Percentiles rank a stretch among this genome's conserved stretches.
phyloP scores from a whole-genome alignment of 2,888 invertebrate genomes.

The Phaonia tiefii region DNA sequence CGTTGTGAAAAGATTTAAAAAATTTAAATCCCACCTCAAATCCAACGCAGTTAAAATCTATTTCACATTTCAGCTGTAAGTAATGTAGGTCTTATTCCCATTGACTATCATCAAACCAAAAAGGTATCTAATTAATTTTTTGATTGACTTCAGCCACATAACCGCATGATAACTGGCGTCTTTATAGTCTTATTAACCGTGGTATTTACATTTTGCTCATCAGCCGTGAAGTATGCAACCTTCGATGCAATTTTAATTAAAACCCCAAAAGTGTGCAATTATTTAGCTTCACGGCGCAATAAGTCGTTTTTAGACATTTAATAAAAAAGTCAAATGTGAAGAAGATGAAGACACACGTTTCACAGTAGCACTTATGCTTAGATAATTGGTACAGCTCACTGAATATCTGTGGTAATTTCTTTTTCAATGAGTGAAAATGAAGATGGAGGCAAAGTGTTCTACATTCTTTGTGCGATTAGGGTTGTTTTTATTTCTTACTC shows the following conservation, averaged over 20 bases:
- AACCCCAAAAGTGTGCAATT: conserved; percentile 20
- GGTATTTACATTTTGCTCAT: neutral
- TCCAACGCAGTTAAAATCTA: no score
- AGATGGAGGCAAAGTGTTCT: no score
- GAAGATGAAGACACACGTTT: neutral
- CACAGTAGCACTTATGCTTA: neutral
- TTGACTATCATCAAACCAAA: neutral
- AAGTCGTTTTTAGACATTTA: neutral
- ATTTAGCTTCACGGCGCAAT: neutral
- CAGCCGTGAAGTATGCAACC: neutral
- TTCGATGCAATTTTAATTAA: neutral
- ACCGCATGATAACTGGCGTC: neutral
- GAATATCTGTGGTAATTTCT: conserved; percentile 11
- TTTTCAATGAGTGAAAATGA: neutral
- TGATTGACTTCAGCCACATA: conserved; percentile 11
- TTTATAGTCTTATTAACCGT: no score
- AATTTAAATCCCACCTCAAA: no score
- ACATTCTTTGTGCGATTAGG: no score
- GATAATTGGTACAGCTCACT: neutral
- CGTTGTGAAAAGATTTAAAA: no score
- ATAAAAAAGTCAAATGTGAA: neutral
- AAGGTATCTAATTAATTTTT: neutral
- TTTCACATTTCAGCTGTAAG: no score
- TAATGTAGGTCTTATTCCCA: neutral
- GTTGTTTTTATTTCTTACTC: no score